These are phyloP conservation scores for Ischnura elegans DNA, from an alignment of 2,888 invertebrate genomes.

Conservation along the genomic window DNA sequence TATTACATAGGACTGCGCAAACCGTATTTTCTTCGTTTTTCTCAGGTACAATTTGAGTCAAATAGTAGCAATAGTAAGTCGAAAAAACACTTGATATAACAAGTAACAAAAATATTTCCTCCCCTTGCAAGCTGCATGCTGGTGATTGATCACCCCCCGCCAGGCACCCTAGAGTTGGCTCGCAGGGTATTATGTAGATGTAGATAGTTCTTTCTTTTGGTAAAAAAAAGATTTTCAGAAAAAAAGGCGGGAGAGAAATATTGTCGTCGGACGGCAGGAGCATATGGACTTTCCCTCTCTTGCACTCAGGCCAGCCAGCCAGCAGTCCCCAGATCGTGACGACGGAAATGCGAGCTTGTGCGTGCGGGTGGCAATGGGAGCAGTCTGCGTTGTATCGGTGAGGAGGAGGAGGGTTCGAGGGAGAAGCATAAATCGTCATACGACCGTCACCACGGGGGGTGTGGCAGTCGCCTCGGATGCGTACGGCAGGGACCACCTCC, in stretches of 20 bases:
- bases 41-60: too few species aligned
- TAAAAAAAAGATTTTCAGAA: background rate
- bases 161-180: too few species aligned
- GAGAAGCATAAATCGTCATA: slow-evolving; percentile 19
- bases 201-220: background rate
- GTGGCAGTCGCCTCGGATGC: slow-evolving; percentile 17
- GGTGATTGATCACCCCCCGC: too few species aligned
- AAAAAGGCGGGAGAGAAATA: background rate
- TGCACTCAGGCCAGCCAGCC: background rate
- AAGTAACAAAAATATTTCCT: too few species aligned
- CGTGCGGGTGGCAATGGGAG: background rate
- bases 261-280: background rate
- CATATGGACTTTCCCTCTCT: background rate
- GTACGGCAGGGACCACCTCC: slow-evolving; percentile 5
- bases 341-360: slow-evolving; percentile 21
- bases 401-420: background rate
- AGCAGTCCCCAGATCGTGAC: background rate
- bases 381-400: background rate
- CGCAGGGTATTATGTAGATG: too few species aligned
- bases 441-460: slow-evolving; percentile 27
- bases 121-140: too few species aligned
- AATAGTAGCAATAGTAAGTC: too few species aligned
- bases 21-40: too few species aligned
- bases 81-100: too few species aligned
- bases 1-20: too few species aligned